Base-by-base conservation (phyloP, 23 tunicate species). In the Ciona savignyi region DNA sequence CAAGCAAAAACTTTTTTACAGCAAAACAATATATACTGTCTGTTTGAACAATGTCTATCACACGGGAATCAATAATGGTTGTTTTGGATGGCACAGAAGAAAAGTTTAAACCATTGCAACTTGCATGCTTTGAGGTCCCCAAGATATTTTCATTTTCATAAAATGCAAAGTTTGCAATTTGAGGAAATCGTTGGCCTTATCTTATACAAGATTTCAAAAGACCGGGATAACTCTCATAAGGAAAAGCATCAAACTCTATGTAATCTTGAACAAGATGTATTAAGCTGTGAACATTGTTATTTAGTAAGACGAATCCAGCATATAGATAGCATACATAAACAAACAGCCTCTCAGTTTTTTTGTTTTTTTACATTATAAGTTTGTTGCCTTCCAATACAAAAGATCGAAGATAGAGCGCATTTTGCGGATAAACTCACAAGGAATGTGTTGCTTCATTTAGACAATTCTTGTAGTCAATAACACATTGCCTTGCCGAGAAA, bases 311-410 rank as follows among this genome's bases (percentile, higher is more conserved):
- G 30, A 28, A 25, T 3, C 72, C 72, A 68, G 34, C 34, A 27
- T 27, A 68, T 4, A 68, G 22, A 6, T 28, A 25, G 30, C 29
- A 68, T 22, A 27, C n/a, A n/a, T n/a, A n/a, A n/a, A n/a, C n/a
- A n/a, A n/a, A n/a, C n/a, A n/a, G n/a, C n/a, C n/a, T n/a, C n/a
- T n/a, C n/a, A n/a, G n/a, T n/a, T n/a, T n/a, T n/a, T n/a, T n/a
- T n/a, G n/a, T n/a, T n/a, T n/a, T n/a, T n/a, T n/a, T n/a, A n/a
- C n/a, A 60, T 2, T 77, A 63, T 33, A 70, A 71, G 21, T 80
- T 77, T 32, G 84, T 60, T 26, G 84, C 84, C 34, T 80, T 80
- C 84, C 84, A 80, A 62, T 51, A 27, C 3, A 62, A 61, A 6
- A 80, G 28, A 21, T 80, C 84, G 0, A 71, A 30, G 1, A 70